Conservation (phyloP, 2,113 vertebrate genomes). For the Syrrhaptes paradoxus region DNA sequence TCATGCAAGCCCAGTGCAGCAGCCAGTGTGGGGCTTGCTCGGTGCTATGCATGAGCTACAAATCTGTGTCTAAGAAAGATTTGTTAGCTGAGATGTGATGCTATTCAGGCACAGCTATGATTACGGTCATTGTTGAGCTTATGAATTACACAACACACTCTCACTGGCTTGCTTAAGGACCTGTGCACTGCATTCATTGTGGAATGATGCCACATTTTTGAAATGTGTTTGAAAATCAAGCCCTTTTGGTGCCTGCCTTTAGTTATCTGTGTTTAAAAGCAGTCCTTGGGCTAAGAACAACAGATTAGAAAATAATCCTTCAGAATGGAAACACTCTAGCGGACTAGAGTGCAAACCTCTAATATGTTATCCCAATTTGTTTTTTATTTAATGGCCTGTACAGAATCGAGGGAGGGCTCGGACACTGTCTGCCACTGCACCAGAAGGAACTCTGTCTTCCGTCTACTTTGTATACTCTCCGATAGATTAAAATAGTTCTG, state of each 20-base stretch:
- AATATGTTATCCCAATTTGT: neutral
- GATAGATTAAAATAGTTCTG: neutral
- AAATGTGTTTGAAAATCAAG: neutral
- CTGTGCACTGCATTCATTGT: neutral
- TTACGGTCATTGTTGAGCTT: neutral
- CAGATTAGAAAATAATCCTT: neutral
- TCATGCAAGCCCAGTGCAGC: neutral
- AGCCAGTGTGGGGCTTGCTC: neutral
- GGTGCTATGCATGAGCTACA: neutral
- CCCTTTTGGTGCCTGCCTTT: neutral
- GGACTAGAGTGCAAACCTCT: neutral
- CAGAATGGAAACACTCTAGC: neutral
- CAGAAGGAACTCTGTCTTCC: neutral
- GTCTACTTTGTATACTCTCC: neutral
- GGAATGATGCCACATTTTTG: neutral
- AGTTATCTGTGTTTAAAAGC: neutral
- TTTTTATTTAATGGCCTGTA: neutral
- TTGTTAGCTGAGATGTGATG: neutral
- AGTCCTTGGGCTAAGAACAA: neutral
- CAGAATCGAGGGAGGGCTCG: accelerated
- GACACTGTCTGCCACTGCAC: neutral
- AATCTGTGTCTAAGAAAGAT: neutral
- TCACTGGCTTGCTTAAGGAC: neutral
- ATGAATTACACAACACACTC: neutral
- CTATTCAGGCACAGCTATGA: neutral